phyloP scores from a whole-genome alignment of 2,113 vertebrate species.

The Rhinolophus ferrumequinum region DNA sequence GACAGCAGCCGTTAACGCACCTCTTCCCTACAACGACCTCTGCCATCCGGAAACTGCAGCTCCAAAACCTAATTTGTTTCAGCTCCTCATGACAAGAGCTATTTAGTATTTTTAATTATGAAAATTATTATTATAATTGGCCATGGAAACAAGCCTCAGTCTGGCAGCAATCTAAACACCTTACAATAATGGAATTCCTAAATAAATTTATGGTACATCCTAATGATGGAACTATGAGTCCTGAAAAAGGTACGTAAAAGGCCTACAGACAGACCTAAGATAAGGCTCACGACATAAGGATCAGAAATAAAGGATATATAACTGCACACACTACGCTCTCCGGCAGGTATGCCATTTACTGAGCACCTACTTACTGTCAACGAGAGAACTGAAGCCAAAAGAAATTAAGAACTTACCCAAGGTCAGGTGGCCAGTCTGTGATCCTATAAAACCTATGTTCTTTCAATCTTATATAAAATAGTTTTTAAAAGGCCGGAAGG shows the following conservation, averaged over 20 bases:
- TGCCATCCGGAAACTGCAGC: not conserved
- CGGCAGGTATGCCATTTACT: not conserved
- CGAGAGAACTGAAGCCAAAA: not conserved
- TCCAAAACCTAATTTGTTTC: conserved; percentile 47
- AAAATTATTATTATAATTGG: conserved; percentile 48
- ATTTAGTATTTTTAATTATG: conserved; percentile 37
- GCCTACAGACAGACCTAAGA: not conserved
- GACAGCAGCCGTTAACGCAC: no score
- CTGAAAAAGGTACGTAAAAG: not conserved
- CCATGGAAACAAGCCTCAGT: conserved; percentile 1
- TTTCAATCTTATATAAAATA: not conserved
- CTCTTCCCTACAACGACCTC: not conserved
- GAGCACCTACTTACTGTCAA: not conserved
- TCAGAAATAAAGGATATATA: not conserved
- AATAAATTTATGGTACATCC: not conserved
- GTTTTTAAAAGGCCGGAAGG: not conserved
- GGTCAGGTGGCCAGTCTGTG: not conserved
- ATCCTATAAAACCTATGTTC: not conserved
- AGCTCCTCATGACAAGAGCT: not conserved
- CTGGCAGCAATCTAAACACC: not conserved
- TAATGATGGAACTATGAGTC: not conserved
- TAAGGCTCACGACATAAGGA: not conserved
- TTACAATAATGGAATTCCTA: not conserved
- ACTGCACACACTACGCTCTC: not conserved
- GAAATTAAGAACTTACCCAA: conserved; percentile 13